Evolutionary conservation across 2,888 invertebrate genomes (phyloP).

Genomic region (Nudaria mundana): DNA sequence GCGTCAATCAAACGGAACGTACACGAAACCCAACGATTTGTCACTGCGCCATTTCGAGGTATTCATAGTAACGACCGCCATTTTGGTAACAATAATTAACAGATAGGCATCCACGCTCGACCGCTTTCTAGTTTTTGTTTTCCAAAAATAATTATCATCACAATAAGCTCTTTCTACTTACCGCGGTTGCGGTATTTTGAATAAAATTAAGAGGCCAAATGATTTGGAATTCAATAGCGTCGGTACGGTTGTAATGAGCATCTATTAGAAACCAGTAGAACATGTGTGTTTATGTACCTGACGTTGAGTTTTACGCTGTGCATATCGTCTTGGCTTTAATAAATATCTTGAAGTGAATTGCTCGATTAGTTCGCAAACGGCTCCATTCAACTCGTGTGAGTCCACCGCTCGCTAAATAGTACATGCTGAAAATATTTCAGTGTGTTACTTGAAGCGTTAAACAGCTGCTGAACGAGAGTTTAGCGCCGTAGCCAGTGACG

Average conservation of each 20-base stretch:
- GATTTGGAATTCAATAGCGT: conserved; percentile 59
- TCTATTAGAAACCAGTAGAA: conserved; percentile 60
- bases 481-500: conserved; percentile 39
- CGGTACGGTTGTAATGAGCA: conserved; percentile 54
- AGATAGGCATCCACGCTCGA: conserved; percentile 70
- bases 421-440: conserved; percentile 60
- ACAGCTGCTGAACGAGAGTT: conserved; percentile 55
- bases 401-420: conserved; percentile 31
- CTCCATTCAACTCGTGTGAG: conserved; percentile 27
- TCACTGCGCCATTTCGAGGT: conserved; percentile 74
- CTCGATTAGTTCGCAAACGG: conserved; percentile 27
- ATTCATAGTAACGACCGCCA: conserved; percentile 71
- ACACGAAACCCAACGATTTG: conserved; percentile 72
- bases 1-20: conserved; percentile 78
- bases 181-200: conserved; percentile 78
- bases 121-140: conserved; percentile 80
- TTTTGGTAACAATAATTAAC: conserved; percentile 80
- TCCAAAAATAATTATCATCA: conserved; percentile 79
- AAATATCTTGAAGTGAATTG: conserved; percentile 36
- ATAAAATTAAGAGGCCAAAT: conserved; percentile 70
- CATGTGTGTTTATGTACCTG: conserved; percentile 50
- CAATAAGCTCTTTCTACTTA: conserved; percentile 77
- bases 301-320: conserved; percentile 26
- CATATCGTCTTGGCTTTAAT: conserved; percentile 28
- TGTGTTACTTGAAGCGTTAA: conserved; percentile 57